Evolutionary conservation across 2,797 vertebrate genomes (phyloP).

Genomic region (Hippoglossus hippoglossus): DNA sequence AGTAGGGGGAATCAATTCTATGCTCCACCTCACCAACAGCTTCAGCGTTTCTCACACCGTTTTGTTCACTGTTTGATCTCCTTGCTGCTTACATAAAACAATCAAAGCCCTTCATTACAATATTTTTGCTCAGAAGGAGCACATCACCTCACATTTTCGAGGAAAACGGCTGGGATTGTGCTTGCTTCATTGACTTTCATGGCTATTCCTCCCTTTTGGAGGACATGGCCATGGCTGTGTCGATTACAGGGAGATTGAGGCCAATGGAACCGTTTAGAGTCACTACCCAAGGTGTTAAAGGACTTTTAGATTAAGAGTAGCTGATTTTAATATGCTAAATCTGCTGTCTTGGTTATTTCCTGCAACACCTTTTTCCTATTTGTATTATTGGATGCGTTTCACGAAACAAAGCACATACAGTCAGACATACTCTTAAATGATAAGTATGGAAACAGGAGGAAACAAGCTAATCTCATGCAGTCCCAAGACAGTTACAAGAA

Average conservation of each 20-base stretch:
- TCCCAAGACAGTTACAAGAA: no score
- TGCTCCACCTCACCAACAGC: conserved; percentile 50
- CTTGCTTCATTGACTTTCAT: conserved; percentile 72
- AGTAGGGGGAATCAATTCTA: conserved; percentile 59
- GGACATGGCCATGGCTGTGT: conserved; percentile 41
- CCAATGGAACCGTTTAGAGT: conserved; percentile 20
- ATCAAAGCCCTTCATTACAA: conserved; percentile 72
- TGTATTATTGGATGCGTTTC: background rate
- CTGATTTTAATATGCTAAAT: conserved; percentile 14
- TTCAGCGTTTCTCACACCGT: conserved; percentile 58
- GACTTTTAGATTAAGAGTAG: background rate
- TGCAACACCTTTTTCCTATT: background rate
- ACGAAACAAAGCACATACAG: background rate
- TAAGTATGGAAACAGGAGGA: no score
- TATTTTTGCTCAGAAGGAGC: conserved; percentile 68
- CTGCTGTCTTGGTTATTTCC: background rate
- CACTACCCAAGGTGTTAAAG: conserved; percentile 4
- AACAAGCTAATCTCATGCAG: no score
- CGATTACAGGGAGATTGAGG: conserved; percentile 48
- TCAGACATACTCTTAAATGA: background rate
- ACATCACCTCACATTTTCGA: conserved; percentile 61
- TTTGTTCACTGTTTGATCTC: conserved; percentile 68
- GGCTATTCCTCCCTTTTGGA: conserved; percentile 61
- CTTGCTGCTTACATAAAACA: conserved; percentile 60
- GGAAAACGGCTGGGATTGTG: conserved; percentile 61